A percentile compares a stretch with the other conserved stretches of the same genome.
Conservation (phyloP, 2,888 invertebrate species). For the Sphinx pinastri region DNA sequence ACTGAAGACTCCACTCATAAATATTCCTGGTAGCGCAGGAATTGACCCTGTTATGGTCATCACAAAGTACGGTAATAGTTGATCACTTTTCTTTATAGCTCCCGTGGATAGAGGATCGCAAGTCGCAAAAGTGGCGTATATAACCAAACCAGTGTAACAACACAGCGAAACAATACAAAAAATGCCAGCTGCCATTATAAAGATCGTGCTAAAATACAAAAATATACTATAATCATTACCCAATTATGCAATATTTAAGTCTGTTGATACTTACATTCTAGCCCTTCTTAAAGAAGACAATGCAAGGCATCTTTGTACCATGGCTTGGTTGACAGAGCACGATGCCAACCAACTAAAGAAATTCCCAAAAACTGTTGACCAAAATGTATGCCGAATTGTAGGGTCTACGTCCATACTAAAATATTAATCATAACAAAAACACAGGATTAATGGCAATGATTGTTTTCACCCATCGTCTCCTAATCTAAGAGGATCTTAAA, state of each 20-base stretch:
- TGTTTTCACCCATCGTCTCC: too few species aligned
- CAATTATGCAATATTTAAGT: not conserved
- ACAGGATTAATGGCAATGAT: not conserved
- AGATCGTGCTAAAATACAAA: conserved; percentile 85
- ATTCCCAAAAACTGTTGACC: conserved; percentile 90
- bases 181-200: conserved; percentile 91
- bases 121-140: conserved; percentile 92
- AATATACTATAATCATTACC: not conserved
- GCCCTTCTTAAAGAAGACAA: conserved; percentile 89
- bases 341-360: conserved; percentile 92
- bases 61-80: conserved; percentile 91
- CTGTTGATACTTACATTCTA: conserved; percentile 82
- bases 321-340: conserved; percentile 93
- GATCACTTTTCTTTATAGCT: conserved; percentile 87
- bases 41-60: conserved; percentile 90
- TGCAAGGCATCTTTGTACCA: conserved; percentile 93
- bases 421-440: conserved; percentile 31
- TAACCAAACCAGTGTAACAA: conserved; percentile 93
- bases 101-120: conserved; percentile 94
- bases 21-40: conserved; percentile 92
- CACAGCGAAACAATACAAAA: conserved; percentile 89
- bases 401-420: conserved; percentile 89
- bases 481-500: too few species aligned
- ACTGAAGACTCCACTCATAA: conserved; percentile 94
- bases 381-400: conserved; percentile 91